Conservation (phyloP, 2,797 vertebrate species). For the Geotria australis region DNA sequence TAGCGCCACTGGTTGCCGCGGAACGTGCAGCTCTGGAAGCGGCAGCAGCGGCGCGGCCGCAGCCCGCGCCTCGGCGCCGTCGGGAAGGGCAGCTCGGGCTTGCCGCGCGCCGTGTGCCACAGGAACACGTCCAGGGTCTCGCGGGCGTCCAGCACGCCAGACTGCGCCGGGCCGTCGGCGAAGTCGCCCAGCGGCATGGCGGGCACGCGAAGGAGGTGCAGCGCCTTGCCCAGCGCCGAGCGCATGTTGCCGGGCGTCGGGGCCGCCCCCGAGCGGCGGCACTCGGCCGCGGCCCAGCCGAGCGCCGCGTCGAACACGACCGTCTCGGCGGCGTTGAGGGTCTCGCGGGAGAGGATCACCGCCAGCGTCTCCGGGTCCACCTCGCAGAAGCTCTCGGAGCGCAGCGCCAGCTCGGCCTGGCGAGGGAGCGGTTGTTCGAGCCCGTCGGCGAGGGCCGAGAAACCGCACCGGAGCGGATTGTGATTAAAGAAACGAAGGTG, state of each 20-base stretch:
- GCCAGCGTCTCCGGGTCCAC: conserved; percentile 80
- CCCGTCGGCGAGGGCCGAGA: too few relatives aligned
- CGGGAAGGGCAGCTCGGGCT: conserved; percentile 60
- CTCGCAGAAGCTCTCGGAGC: conserved; percentile 88
- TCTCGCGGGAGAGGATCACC: conserved; percentile 78
- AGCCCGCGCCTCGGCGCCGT: conserved; percentile 62
- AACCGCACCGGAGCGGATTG: too few relatives aligned
- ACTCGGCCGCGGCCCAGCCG: conserved; percentile 77
- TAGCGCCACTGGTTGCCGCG: conserved; percentile 98
- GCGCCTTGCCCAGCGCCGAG: conserved; percentile 62
- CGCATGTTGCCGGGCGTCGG: conserved; percentile 63
- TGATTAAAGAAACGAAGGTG: too few relatives aligned
- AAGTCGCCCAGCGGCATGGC: conserved; percentile 88
- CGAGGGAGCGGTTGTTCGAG: not conserved
- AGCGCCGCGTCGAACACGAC: conserved; percentile 80
- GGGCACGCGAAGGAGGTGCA: conserved; percentile 70
- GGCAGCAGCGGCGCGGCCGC: conserved; percentile 64
- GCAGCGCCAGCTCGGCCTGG: conserved; percentile 68
- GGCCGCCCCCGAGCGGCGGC: conserved; percentile 50
- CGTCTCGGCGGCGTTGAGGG: conserved; percentile 90
- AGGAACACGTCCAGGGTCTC: conserved; percentile 96
- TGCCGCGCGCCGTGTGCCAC: conserved; percentile 85
- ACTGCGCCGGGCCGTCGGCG: conserved; percentile 77
- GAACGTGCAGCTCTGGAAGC: conserved; percentile 94
- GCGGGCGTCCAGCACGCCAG: conserved; percentile 58